Percentiles rank a stretch among this genome's conserved stretches.
These are phyloP conservation scores for Brienomyrus longianalis DNA, from an alignment of 2,113 vertebrate genomes.

Conservation along the genomic window DNA sequence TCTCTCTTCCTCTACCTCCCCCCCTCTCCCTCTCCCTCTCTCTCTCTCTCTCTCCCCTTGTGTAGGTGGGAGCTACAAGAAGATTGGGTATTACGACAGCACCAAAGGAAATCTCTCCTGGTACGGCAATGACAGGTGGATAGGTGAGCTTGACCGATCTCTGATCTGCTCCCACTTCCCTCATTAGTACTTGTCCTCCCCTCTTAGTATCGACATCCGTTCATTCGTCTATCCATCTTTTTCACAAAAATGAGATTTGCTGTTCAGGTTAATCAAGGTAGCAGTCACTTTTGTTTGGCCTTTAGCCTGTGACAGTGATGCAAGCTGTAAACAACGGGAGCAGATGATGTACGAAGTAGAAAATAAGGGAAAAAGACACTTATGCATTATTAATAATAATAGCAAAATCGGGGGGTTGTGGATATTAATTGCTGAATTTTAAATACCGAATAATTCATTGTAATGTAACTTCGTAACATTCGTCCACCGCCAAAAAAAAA, in stretches of 20 bases:
- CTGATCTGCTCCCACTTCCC: background rate
- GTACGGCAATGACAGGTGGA: slow-evolving; percentile 86
- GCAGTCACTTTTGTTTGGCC: slow-evolving; percentile 36
- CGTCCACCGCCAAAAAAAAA: background rate
- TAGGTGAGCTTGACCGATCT: slow-evolving; percentile 59
- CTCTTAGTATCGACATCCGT: background rate
- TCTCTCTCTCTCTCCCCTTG: background rate
- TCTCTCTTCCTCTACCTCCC: background rate
- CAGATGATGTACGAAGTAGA: background rate
- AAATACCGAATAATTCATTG: background rate
- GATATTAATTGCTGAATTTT: background rate
- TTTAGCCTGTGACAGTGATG: slow-evolving; percentile 23
- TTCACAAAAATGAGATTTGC: slow-evolving; percentile 12
- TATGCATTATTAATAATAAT: background rate
- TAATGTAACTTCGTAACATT: background rate
- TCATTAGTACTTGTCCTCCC: background rate
- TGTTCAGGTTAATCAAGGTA: slow-evolving; percentile 37
- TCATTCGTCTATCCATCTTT: background rate
- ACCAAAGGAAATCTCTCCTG: slow-evolving; percentile 88
- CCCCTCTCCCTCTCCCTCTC: too few relatives aligned
- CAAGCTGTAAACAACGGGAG: background rate
- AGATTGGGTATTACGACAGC: slow-evolving; percentile 92
- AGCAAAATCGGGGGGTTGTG: background rate
- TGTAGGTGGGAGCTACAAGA: slow-evolving; percentile 83
- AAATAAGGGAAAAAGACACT: background rate